Base-by-base conservation (phyloP, 2,888 invertebrate genomes). In the Phasia obesa region DNA sequence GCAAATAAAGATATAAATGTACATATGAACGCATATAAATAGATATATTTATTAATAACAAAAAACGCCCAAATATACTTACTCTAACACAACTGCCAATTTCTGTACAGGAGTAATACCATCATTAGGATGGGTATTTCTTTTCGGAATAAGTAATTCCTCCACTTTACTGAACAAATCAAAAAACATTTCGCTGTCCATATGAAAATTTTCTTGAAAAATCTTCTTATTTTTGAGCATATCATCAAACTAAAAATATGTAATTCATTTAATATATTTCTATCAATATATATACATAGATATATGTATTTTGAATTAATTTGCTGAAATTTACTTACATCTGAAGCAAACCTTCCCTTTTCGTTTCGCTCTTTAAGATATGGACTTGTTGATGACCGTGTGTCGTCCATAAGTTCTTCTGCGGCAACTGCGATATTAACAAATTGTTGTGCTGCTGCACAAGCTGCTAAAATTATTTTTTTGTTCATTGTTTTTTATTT, bases 191-290 rank as follows among this genome's bases (percentile, higher is more conserved):
- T n/a, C n/a, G n/a, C n/a, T n/a, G n/a, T n/a, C n/a, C n/a, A n/a
- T n/a, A n/a, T n/a, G 62, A n/a, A 62, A 44, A 23, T 62, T 62
- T 62, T 62, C 62, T 4, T 27, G n/a, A 5, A 62, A 62, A 7
- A 6, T 9, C 25, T 62, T 47, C 2, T 17, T 44, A 19, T 47
- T 62, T 47, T 62, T 47, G 47, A 31, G 11, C 27, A 62, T 25
- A 27, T 47, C 44, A 9, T 47, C 44, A 11, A 62, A 62, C 47
- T 62, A 31, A 31, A 31, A 31, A 31, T 31, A 27, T 27, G 3
- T 27, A 27, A 27, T 27, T 31, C 31, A 31, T 31, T 31, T 7
- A 44, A 44, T 31, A 31, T 9, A 31, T 31, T 7, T 31, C 5
- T 31, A 7, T 31, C 31, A 7, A 31, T 31, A 9, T 9, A 31